A percentile compares a stretch with the other conserved stretches of the same genome.
phyloP scores from a whole-genome alignment of 2,113 vertebrate species.

The Catharus bicknelli region DNA sequence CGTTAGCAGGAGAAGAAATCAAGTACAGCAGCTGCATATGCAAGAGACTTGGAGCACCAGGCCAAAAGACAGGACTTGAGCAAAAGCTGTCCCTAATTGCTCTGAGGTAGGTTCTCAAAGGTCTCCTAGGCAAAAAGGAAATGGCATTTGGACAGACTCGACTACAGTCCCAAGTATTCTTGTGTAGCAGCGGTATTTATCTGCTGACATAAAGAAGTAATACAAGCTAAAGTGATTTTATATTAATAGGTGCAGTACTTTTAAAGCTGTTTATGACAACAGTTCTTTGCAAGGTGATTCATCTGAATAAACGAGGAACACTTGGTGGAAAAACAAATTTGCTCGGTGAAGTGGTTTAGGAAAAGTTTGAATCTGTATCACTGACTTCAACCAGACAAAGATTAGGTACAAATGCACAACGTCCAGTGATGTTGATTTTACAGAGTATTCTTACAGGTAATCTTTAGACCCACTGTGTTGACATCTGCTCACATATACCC shows the following conservation, averaged over 20 bases:
- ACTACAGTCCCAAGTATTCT: neutral
- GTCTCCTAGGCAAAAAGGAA: slow-evolving; percentile 3
- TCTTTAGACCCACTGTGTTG: neutral
- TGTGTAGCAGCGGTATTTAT: neutral
- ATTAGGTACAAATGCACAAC: neutral
- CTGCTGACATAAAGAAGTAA: slow-evolving; percentile 57
- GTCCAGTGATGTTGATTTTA: neutral
- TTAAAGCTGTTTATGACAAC: neutral
- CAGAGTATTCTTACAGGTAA: neutral
- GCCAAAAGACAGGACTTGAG: slow-evolving; percentile 65
- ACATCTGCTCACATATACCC: neutral
- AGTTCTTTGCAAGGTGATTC: neutral
- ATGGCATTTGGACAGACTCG: neutral
- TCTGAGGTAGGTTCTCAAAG: slow-evolving; percentile 19
- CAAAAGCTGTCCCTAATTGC: slow-evolving; percentile 39
- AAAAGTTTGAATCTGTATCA: neutral
- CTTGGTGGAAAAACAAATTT: neutral
- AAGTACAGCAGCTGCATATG: slow-evolving; percentile 77
- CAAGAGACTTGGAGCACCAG: slow-evolving; percentile 70
- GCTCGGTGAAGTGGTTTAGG: neutral
- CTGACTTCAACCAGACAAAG: neutral
- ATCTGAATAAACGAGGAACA: neutral
- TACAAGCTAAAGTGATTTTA: neutral
- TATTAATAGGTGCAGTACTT: neutral
- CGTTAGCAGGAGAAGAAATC: slow-evolving; percentile 82